Evolutionary conservation across 2,113 vertebrate genomes (phyloP).

Genomic region (Thunnus thynnus): DNA sequence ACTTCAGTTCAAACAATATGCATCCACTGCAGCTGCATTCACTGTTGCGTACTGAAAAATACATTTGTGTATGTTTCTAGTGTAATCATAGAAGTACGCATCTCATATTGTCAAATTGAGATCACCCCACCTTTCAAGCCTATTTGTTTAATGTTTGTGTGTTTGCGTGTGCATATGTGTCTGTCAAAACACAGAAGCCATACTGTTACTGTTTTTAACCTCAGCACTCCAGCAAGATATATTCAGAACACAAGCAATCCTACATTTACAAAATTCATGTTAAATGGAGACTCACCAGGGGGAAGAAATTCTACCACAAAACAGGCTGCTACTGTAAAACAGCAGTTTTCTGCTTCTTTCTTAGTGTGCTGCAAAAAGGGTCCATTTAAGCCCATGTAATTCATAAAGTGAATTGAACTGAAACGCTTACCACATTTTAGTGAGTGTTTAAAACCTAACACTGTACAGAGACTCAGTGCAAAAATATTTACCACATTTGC

Average conservation of each 20-base stretch:
- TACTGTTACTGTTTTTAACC: conserved; percentile 40
- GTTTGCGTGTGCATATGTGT: background rate
- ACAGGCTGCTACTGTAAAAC: background rate
- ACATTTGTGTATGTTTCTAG: background rate
- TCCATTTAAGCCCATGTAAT: background rate
- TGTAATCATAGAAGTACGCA: conserved; percentile 26
- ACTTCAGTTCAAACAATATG: conserved; percentile 62
- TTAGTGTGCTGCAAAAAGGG: conserved; percentile 9
- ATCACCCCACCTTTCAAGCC: background rate
- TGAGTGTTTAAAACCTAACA: background rate
- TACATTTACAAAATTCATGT: conserved; percentile 21
- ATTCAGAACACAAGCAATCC: conserved; percentile 30
- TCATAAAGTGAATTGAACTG: conserved; percentile 14
- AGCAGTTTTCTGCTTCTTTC: conserved; percentile 17
- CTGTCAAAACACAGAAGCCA: conserved; percentile 8
- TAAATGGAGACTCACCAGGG: conserved; percentile 20
- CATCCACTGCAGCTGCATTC: conserved; percentile 61
- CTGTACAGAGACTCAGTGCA: background rate
- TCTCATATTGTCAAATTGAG: conserved; percentile 33
- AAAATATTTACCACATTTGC: background rate
- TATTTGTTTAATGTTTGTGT: background rate
- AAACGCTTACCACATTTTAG: background rate
- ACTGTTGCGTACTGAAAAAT: conserved; percentile 36
- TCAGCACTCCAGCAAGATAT: conserved; percentile 17
- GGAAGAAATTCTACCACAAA: conserved; percentile 9